phyloP scores from a whole-genome alignment of 2,888 invertebrate genomes.

The Gari tellinella region DNA sequence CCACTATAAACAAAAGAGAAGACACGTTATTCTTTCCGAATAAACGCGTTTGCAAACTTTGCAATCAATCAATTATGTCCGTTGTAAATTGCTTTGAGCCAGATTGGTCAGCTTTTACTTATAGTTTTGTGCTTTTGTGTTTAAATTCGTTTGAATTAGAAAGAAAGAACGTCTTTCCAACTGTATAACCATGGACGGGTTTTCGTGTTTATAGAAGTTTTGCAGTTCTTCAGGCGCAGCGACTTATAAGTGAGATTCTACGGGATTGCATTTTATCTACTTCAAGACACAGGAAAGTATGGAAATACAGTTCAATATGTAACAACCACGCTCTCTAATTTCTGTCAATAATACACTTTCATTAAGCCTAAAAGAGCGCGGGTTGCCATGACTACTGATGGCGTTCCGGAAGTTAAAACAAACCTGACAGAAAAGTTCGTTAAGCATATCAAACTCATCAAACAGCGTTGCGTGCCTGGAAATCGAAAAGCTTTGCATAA shows the following conservation, averaged over 20 bases:
- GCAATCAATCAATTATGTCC: no score
- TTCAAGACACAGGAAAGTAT: conserved; percentile 41
- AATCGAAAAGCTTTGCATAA: conserved; percentile 47
- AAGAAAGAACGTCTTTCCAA: no score
- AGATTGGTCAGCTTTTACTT: no score
- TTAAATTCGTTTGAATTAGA: no score
- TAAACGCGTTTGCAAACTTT: no score
- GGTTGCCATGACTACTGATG: conserved; percentile 58
- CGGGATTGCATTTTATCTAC: conserved; percentile 28
- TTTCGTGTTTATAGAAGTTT: no score
- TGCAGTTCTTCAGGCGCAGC: no score
- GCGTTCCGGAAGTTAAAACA: conserved; percentile 61
- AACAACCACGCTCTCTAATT: conserved; percentile 55
- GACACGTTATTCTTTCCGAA: no score
- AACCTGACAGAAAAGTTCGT: conserved; percentile 63
- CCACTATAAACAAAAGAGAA: no score
- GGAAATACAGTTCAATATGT: conserved; percentile 62
- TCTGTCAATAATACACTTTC: conserved; percentile 63
- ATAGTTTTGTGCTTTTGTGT: no score
- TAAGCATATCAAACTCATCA: conserved; percentile 64
- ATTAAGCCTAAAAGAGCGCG: conserved; percentile 60
- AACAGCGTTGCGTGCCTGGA: conserved; percentile 63
- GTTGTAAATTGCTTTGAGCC: no score
- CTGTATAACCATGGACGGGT: no score
- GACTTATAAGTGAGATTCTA: conserved; percentile 3